A percentile compares a stretch with the other conserved stretches of the same genome.
Evolutionary conservation across 2,113 vertebrate species (phyloP).

Genomic region (Dicrurus megarhynchus): DNA sequence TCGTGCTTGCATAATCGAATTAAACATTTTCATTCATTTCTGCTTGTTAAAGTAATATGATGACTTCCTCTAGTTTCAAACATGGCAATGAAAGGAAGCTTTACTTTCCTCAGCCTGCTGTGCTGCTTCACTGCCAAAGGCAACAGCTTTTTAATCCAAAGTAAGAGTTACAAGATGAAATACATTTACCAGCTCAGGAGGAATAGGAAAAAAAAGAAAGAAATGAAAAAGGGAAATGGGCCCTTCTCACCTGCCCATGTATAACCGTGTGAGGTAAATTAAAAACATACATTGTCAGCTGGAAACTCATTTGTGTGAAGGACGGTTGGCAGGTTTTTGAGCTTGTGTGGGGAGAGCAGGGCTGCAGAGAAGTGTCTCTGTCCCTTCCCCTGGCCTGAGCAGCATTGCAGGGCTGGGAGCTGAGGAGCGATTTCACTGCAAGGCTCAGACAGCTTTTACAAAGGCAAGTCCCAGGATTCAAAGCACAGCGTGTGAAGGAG

Average conservation of each 20-base stretch:
- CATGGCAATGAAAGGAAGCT: slow-evolving; percentile 50
- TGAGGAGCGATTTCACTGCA: background rate
- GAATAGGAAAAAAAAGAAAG: background rate
- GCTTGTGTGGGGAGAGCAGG: background rate
- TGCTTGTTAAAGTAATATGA: slow-evolving; percentile 62
- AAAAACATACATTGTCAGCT: slow-evolving; percentile 45
- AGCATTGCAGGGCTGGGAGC: background rate
- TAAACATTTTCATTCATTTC: slow-evolving; percentile 62
- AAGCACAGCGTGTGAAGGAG: background rate
- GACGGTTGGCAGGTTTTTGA: background rate
- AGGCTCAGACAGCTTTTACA: background rate
- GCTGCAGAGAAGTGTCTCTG: background rate
- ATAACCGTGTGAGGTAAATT: slow-evolving; percentile 51
- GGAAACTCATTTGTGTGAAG: slow-evolving; percentile 7
- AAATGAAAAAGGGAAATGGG: slow-evolving; percentile 31
- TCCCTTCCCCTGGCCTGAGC: background rate
- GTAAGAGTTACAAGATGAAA: slow-evolving; percentile 51
- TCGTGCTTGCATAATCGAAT: slow-evolving; percentile 35
- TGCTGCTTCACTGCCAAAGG: slow-evolving; percentile 58
- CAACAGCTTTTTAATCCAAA: slow-evolving; percentile 65
- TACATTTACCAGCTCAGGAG: background rate
- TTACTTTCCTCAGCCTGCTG: slow-evolving; percentile 52
- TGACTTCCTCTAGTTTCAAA: slow-evolving; percentile 55
- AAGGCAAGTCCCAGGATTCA: background rate
- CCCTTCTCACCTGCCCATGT: slow-evolving; percentile 35